Percentiles rank a stretch among this genome's conserved stretches.
phyloP scores from a whole-genome alignment of 2,797 vertebrate genomes.

The Aplochiton taeniatus region DNA sequence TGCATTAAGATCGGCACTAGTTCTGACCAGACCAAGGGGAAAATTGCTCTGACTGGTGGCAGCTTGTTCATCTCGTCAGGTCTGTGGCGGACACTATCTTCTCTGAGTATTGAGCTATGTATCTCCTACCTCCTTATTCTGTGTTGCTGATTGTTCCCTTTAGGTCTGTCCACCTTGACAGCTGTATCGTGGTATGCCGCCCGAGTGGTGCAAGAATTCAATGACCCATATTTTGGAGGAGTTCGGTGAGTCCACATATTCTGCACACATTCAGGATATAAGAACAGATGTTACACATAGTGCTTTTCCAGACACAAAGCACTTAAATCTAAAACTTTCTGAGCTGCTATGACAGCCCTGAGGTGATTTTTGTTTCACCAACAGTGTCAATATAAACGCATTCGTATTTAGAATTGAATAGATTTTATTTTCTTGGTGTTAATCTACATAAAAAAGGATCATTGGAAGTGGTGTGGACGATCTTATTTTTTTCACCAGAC shows the following conservation, averaged over 20 bases:
- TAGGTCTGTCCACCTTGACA: slow-evolving; percentile 65
- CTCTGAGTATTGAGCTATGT: neutral
- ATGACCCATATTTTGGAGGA: slow-evolving; percentile 59
- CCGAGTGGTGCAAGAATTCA: slow-evolving; percentile 70
- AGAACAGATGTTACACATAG: too few relatives aligned
- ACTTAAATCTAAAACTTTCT: too few relatives aligned
- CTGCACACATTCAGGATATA: too few relatives aligned
- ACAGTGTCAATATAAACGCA: too few relatives aligned
- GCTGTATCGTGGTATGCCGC: slow-evolving; percentile 74
- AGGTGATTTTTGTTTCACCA: too few relatives aligned
- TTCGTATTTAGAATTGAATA: too few relatives aligned
- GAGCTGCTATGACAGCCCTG: too few relatives aligned
- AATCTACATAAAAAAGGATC: too few relatives aligned
- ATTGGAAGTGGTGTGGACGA: too few relatives aligned
- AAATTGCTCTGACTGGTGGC: slow-evolving; percentile 75
- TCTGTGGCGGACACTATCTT: slow-evolving; percentile 41
- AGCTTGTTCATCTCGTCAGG: slow-evolving; percentile 80
- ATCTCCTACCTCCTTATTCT: neutral
- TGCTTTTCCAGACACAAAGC: too few relatives aligned
- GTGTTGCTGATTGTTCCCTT: neutral
- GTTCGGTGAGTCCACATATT: slow-evolving; percentile 55
- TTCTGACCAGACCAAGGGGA: slow-evolving; percentile 72
- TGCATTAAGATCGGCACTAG: slow-evolving; percentile 78
- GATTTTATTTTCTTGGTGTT: too few relatives aligned
- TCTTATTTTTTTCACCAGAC: too few relatives aligned